Percentiles rank a stretch among this genome's conserved stretches.
These are phyloP conservation scores for Pecten maximus DNA, from an alignment of 2,888 invertebrate species.

Conservation along the genomic window DNA sequence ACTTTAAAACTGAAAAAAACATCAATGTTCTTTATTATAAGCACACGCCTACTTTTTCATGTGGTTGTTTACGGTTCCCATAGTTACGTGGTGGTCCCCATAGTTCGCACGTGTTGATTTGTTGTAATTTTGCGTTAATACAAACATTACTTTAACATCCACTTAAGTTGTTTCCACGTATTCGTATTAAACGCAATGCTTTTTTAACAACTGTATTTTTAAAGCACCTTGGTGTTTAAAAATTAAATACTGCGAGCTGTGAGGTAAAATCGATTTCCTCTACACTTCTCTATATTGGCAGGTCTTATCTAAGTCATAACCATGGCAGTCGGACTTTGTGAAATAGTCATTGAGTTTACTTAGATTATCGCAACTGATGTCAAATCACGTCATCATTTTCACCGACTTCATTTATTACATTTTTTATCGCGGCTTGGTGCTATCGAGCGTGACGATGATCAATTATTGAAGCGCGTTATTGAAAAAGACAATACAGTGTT, in stretches of 20 bases:
- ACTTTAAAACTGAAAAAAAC: background rate
- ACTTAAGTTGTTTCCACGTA: background rate
- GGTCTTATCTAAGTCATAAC: background rate
- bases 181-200: background rate
- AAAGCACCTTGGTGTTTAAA: no score
- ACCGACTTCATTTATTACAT: background rate
- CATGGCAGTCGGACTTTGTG: background rate
- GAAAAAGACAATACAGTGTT: background rate
- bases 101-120: background rate
- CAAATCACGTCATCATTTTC: background rate
- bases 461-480: background rate
- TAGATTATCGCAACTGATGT: background rate
- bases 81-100: background rate
- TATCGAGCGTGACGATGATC: background rate
- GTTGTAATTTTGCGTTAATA: no score
- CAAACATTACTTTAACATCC: no score
- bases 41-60: background rate
- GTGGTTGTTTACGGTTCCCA: background rate
- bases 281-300: background rate
- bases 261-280: background rate
- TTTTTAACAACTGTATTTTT: no score
- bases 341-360: background rate
- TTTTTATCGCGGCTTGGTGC: background rate
- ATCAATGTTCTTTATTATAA: background rate
- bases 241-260: background rate